Evolutionary conservation across 2,113 vertebrate species (phyloP).

Genomic region (Echinops telfairi): DNA sequence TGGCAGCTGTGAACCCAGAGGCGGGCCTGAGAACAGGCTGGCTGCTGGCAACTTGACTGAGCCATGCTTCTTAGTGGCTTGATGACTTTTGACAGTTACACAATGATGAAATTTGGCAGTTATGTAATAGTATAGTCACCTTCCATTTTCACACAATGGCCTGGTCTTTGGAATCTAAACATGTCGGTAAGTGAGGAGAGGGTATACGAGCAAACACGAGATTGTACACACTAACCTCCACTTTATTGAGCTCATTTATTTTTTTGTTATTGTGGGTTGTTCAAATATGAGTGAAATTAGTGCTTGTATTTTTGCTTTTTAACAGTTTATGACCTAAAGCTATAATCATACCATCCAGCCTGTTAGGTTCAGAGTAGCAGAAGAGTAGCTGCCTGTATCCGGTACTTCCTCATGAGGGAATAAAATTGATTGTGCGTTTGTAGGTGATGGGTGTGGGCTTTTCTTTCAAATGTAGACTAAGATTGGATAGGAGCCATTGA

Average conservation of each 20-base stretch:
- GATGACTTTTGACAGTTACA: too few species aligned
- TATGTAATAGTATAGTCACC: too few species aligned
- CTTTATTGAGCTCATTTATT: neutral
- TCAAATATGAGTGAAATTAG: slow-evolving; percentile 50
- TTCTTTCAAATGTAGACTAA: neutral
- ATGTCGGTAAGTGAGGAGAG: too few species aligned
- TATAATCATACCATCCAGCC: neutral
- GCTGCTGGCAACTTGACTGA: too few species aligned
- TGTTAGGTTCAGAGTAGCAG: too few species aligned
- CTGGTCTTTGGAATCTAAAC: too few species aligned
- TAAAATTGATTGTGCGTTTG: neutral
- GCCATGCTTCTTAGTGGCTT: too few species aligned
- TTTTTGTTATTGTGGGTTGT: neutral
- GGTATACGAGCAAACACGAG: slow-evolving; percentile 6
- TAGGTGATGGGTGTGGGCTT: neutral
- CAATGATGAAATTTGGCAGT: too few species aligned
- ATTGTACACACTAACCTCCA: neutral
- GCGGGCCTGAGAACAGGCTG: too few species aligned
- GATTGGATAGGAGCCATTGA: neutral
- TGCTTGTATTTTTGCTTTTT: slow-evolving; percentile 18
- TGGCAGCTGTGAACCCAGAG: too few species aligned
- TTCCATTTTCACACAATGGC: too few species aligned
- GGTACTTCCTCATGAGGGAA: neutral
- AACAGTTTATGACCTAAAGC: neutral
- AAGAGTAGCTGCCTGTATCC: neutral